Base-by-base conservation (phyloP, 2,888 invertebrate species). In the Therioaphis trifolii region DNA sequence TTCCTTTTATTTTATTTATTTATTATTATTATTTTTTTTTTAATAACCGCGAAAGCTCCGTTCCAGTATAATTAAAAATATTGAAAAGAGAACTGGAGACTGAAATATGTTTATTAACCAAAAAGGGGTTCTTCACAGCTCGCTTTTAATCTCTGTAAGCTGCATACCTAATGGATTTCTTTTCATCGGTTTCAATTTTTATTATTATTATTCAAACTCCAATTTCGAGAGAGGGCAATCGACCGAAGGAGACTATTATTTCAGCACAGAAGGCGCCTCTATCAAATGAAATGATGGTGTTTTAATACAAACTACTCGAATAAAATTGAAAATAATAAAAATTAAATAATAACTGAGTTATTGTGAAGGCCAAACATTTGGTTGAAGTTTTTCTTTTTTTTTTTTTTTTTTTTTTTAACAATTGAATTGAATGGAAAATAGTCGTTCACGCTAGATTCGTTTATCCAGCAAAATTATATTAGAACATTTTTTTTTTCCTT, bases 151-250 rank as follows among this genome's bases (percentile, higher is more conserved):
- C 46, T 29, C 35, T 27, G 49, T 72, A 72, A 63, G 63, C n/a
- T 24, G 80, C 72, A 82, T 82, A 82, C 61, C 63, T 82, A 82
- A 82, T 82, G 80, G 80, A 24, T 82, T 82, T 63, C 80, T 82
- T 82, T 82, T 82, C 72, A 82, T 82, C 14, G 29, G 46, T 71
- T 80, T 82, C 71, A 43, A 58, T 80, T 71, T 79, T 46, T 66
- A 29, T 71, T 63, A 46, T 68, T 76, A 61, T 63, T 63, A 46
- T 71, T 49, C 43, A 58, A 69, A 46, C 58, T 35, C 9, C 21
- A 43, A 40, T 79, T 69, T 58, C 24, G 46, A 27, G 29, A 55
- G 21, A n/a, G n/a, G 46, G 29, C 58, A 71, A 80, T 80, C 79
- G 79, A 71, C 27, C 35, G 68, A 27, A 18, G 58, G 11, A 29